Evolutionary conservation across 2,888 invertebrate species (phyloP).

Genomic region (Timema cristinae): DNA sequence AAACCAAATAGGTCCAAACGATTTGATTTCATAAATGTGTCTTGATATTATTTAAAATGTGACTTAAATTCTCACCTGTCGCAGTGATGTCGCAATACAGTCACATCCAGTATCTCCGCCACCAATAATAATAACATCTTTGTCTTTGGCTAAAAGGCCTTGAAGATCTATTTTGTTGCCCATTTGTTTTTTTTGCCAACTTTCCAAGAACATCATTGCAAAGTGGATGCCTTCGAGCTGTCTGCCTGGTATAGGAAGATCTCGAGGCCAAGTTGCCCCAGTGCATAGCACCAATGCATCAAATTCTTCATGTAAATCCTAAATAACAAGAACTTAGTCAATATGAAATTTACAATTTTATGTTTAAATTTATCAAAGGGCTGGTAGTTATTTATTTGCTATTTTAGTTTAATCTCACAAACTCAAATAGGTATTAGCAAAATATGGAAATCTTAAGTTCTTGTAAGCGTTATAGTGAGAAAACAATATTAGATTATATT

Average conservation of each 20-base stretch:
- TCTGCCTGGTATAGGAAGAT: conserved; percentile 79
- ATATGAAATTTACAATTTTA: no score
- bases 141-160: conserved; percentile 80
- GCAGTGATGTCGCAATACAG: conserved; percentile 95
- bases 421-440: no score
- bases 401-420: no score
- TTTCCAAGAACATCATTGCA: conserved; percentile 96
- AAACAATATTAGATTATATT: no score
- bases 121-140: conserved; percentile 76
- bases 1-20: no score
- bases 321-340: conserved; percentile 4
- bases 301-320: conserved; percentile 54
- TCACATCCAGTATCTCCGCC: conserved; percentile 93
- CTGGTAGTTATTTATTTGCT: no score
- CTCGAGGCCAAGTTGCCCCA: conserved; percentile 96
- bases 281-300: conserved; percentile 87
- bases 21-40: no score
- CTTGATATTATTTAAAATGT: no score
- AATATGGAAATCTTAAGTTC: no score
- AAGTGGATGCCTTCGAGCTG: conserved; percentile 91
- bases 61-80: conserved; percentile 51
- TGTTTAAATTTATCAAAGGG: no score
- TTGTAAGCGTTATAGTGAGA: no score
- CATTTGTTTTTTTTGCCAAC: conserved; percentile 92
- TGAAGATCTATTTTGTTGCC: conserved; percentile 54